Evolutionary conservation across 2,113 vertebrate species (phyloP).

Genomic region (Chloebia gouldiae): DNA sequence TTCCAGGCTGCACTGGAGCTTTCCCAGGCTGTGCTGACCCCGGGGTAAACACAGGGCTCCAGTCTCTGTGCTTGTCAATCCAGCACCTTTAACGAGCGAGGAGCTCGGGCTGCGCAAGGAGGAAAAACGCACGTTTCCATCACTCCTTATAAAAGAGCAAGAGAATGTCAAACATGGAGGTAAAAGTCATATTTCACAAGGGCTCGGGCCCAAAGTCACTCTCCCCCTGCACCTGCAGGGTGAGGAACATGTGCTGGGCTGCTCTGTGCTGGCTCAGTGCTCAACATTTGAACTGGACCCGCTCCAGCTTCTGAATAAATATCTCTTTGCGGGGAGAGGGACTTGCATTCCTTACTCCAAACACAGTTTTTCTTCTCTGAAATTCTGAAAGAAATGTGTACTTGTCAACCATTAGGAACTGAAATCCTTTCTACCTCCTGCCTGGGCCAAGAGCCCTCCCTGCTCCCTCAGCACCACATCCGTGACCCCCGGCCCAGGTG

Average conservation of each 20-base stretch:
- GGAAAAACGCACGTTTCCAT: conserved; percentile 20
- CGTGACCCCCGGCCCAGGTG: background rate
- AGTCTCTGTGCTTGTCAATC: background rate
- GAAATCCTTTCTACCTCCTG: conserved; percentile 4
- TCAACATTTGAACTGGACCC: conserved; percentile 31
- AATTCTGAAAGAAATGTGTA: background rate
- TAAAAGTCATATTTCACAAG: conserved; percentile 32
- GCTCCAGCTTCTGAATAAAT: conserved; percentile 55
- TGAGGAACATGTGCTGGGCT: background rate
- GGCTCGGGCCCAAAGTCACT: conserved; percentile 4
- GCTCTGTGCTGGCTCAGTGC: conserved; percentile 8
- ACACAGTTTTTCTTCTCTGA: conserved; percentile 45
- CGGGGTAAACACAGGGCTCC: conserved; percentile 27
- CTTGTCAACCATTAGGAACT: conserved; percentile 27
- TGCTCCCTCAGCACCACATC: background rate
- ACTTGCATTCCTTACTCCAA: conserved; percentile 35
- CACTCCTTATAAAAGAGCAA: conserved; percentile 35
- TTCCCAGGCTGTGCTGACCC: background rate
- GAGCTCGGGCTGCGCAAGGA: background rate
- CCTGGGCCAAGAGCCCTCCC: background rate
- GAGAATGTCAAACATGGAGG: conserved; percentile 33
- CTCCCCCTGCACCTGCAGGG: conserved; percentile 38
- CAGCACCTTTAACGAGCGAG: background rate
- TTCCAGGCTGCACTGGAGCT: background rate
- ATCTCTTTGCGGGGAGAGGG: conserved; percentile 55